phyloP scores from a whole-genome alignment of 2,113 vertebrate genomes.

The Festucalex cinctus region DNA sequence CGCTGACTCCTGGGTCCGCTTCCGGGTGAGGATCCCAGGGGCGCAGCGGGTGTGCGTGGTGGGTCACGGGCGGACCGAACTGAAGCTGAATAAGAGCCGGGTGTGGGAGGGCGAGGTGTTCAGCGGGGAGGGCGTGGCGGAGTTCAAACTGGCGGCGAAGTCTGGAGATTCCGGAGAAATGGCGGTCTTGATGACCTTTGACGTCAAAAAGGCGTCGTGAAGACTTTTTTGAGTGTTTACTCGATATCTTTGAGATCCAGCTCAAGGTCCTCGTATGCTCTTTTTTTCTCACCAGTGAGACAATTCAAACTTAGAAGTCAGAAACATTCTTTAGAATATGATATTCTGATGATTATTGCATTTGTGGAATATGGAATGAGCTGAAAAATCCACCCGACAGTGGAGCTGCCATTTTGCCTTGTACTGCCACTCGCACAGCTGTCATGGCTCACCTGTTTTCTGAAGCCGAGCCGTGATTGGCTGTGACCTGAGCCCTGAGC shows the following conservation, averaged over 20 bases:
- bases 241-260: not conserved
- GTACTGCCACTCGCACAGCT: no score
- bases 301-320: no score
- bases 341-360: no score
- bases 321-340: no score
- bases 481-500: no score
- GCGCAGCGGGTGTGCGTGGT: slow-evolving; percentile 67
- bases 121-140: slow-evolving; percentile 41
- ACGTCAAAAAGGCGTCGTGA: slow-evolving; percentile 42
- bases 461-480: no score
- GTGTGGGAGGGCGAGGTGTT: slow-evolving; percentile 76
- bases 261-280: not conserved
- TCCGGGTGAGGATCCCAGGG: slow-evolving; percentile 75
- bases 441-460: no score
- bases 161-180: slow-evolving; percentile 59
- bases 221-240: not conserved
- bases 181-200: slow-evolving; percentile 74
- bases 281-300: not conserved
- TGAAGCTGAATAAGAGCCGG: slow-evolving; percentile 65
- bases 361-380: no score
- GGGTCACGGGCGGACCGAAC: slow-evolving; percentile 53
- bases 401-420: no score
- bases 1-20: slow-evolving; percentile 66
- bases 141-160: slow-evolving; percentile 67
- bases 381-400: no score